Percentiles rank a stretch among this genome's conserved stretches.
Evolutionary conservation across 2,888 invertebrate species (phyloP).

Genomic region (Neelides folsomi): DNA sequence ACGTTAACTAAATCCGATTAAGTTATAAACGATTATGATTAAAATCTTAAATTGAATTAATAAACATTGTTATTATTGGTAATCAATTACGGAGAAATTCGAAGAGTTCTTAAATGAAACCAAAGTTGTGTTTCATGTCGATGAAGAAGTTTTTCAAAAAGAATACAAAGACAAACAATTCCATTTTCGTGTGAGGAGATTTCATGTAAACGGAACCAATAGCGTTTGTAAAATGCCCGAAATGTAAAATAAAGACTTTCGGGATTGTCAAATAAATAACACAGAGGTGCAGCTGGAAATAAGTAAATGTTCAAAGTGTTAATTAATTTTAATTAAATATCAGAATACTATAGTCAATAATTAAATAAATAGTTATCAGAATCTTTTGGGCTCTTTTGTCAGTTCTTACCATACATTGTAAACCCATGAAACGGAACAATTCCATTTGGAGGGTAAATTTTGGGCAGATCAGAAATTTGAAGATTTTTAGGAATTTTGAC

Average conservation of each 20-base stretch:
- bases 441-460: conserved; percentile 80
- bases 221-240: conserved; percentile 76
- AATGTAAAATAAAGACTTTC: conserved; percentile 77
- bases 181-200: conserved; percentile 89
- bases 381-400: not conserved
- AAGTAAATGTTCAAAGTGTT: conserved; percentile 4
- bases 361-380: not conserved
- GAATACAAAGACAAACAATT: conserved; percentile 72
- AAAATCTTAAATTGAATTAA: too few species aligned
- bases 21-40: too few species aligned
- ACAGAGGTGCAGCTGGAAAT: conserved; percentile 75
- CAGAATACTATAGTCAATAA: not conserved
- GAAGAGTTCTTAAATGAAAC: conserved; percentile 75
- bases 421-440: conserved; percentile 94
- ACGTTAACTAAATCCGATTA: too few species aligned
- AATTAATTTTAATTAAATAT: too few species aligned
- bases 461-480: conserved; percentile 42
- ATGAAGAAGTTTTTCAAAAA: conserved; percentile 79
- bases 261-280: conserved; percentile 81
- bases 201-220: conserved; percentile 81
- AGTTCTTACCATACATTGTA: conserved; percentile 77
- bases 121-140: conserved; percentile 79
- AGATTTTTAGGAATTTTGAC: conserved; percentile 62
- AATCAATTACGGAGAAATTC: conserved; percentile 87
- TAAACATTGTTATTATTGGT: too few species aligned